A percentile compares a stretch with the other conserved stretches of the same genome.
Conservation (phyloP, 2,888 invertebrate genomes). For the Nephrotoma flavescens region DNA sequence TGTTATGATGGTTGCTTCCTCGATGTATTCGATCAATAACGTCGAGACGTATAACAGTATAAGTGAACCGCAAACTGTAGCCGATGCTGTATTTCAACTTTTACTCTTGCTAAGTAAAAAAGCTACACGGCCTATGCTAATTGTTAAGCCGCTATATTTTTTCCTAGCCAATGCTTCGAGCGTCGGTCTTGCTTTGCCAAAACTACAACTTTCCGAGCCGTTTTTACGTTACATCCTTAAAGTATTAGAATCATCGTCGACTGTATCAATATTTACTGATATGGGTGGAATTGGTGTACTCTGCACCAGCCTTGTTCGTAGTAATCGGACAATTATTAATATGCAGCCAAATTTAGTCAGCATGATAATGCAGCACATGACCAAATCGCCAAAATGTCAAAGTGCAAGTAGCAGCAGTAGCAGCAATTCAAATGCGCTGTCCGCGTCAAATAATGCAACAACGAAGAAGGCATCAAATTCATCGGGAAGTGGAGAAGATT, state of each 20-base stretch:
- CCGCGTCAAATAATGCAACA: constrained; percentile 24
- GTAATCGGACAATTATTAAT: constrained; percentile 56
- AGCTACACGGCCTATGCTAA: constrained; percentile 56
- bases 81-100: constrained; percentile 78
- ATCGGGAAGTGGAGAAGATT: constrained; percentile 37
- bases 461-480: constrained; percentile 24
- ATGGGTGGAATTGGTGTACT: constrained; percentile 62
- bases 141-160: constrained; percentile 53
- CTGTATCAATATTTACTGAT: constrained; percentile 58
- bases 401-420: constrained; percentile 24
- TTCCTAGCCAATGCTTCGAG: constrained; percentile 21
- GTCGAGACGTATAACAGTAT: constrained; percentile 21
- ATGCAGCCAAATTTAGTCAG: constrained; percentile 49
- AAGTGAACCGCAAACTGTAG: constrained; percentile 59
- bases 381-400: constrained; percentile 32
- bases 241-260: constrained; percentile 61
- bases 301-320: constrained; percentile 61
- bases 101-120: constrained; percentile 61
- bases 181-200: constrained; percentile 26
- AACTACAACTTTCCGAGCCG: constrained; percentile 61
- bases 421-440: constrained; percentile 20
- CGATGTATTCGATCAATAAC: constrained; percentile 27
- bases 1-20: constrained; percentile 45
- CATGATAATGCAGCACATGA: constrained; percentile 48
- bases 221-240: constrained; percentile 70